Conservation (phyloP, 2,888 invertebrate species). For the Lepidochitona cinerea region DNA sequence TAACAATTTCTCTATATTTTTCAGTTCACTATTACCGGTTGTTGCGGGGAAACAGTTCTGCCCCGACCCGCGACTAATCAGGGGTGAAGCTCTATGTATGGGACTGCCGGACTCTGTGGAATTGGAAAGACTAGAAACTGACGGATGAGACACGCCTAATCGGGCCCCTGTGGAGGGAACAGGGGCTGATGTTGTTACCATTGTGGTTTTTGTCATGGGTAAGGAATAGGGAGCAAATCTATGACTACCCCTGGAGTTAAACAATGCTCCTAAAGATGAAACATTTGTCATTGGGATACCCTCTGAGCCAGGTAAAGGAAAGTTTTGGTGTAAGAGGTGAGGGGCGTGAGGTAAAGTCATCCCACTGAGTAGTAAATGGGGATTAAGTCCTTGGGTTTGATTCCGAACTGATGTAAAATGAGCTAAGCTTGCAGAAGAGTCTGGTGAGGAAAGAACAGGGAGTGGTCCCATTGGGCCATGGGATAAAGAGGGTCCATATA, state of each 20-base stretch:
- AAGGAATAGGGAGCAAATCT: slow-evolving; percentile 92
- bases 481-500: slow-evolving; percentile 34
- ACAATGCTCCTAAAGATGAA: slow-evolving; percentile 52
- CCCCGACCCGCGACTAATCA: slow-evolving; percentile 2
- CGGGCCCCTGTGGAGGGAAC: slow-evolving; percentile 7
- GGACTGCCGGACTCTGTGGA: not conserved
- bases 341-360: slow-evolving; percentile 75
- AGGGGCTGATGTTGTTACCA: slow-evolving; percentile 45
- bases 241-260: slow-evolving; percentile 76
- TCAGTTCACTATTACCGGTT: slow-evolving; percentile 84
- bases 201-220: slow-evolving; percentile 61
- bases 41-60: slow-evolving; percentile 5
- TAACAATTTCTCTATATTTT: slow-evolving; percentile 98
- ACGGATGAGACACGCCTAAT: not conserved
- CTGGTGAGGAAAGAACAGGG: slow-evolving; percentile 52
- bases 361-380: slow-evolving; percentile 5
- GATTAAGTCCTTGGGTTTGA: slow-evolving; percentile 18
- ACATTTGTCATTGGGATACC: slow-evolving; percentile 65
- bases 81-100: not conserved
- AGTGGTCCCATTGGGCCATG: slow-evolving; percentile 26
- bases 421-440: slow-evolving; percentile 57
- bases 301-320: slow-evolving; percentile 64
- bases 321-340: slow-evolving; percentile 73
- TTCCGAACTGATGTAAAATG: slow-evolving; percentile 74
- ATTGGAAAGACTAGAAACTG: slow-evolving; percentile 5